phyloP scores from a whole-genome alignment of 1,140 invertebrate species.

The Drosophila lacteicornis region DNA sequence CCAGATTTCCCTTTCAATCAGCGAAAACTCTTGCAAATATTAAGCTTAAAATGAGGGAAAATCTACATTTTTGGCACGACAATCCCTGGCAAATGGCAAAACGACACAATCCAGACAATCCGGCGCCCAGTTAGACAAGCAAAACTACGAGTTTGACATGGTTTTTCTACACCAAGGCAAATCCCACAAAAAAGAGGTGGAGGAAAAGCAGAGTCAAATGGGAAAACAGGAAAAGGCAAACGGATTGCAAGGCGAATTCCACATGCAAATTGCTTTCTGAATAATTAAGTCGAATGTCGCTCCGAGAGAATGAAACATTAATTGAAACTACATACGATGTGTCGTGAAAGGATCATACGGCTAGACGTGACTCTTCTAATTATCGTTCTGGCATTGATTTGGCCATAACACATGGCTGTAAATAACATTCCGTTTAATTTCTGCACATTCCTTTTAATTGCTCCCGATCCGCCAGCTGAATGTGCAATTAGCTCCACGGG shows the following conservation, averaged over 20 bases:
- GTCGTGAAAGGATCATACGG: slow-evolving; percentile 23
- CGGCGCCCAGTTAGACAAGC: slow-evolving; percentile 25
- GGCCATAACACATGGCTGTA: slow-evolving; percentile 17
- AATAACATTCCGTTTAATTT: slow-evolving; percentile 44
- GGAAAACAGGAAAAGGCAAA: slow-evolving; percentile 12
- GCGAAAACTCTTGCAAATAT: slow-evolving; percentile 4
- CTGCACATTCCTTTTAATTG: slow-evolving; percentile 48
- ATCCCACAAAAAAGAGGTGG: slow-evolving; percentile 9
- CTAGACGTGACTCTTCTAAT: slow-evolving; percentile 27
- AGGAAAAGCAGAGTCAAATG: slow-evolving; percentile 1
- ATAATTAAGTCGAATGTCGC: slow-evolving; percentile 65
- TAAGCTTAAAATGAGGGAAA: slow-evolving; percentile 9
- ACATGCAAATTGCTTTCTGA: slow-evolving; percentile 69
- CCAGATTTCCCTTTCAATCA: slow-evolving; percentile 15
- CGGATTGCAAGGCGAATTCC: slow-evolving; percentile 31
- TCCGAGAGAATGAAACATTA: slow-evolving; percentile 56
- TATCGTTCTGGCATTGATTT: slow-evolving; percentile 43
- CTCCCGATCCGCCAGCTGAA: slow-evolving; percentile 33
- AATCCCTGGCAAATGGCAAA: slow-evolving; percentile 25
- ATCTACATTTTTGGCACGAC: slow-evolving; percentile 33
- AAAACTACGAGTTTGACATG: slow-evolving; percentile 12
- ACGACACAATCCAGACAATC: slow-evolving; percentile 37
- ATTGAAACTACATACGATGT: slow-evolving; percentile 50
- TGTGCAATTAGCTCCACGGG: slow-evolving; percentile 40
- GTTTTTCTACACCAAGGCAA: slow-evolving; percentile 21